phyloP scores from a whole-genome alignment of 2,888 invertebrate genomes.

The Scaptomyza caliginosa region DNA sequence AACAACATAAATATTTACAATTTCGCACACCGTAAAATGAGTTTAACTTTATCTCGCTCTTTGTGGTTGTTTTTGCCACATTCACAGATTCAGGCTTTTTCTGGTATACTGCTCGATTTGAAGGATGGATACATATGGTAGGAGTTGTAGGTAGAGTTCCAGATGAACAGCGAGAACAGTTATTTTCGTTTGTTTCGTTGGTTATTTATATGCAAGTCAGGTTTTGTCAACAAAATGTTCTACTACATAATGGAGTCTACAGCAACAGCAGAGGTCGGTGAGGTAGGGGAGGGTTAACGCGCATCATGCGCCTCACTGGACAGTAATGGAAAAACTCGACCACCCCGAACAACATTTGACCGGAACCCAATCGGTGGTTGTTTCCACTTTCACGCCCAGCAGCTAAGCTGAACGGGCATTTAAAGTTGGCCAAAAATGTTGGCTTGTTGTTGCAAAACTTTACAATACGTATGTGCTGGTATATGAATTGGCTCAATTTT shows the following conservation, averaged over 20 bases:
- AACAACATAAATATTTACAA: constrained; percentile 73
- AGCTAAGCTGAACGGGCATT: constrained; percentile 35
- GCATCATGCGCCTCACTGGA: constrained; percentile 72
- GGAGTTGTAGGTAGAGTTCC: not conserved
- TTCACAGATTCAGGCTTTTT: constrained; percentile 54
- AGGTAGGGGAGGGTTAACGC: constrained; percentile 42
- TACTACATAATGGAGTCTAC: constrained; percentile 69
- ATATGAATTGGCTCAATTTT: constrained; percentile 64
- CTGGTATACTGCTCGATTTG: constrained; percentile 15
- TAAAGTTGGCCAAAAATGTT: constrained; percentile 21
- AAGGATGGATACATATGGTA: not conserved
- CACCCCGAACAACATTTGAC: constrained; percentile 16
- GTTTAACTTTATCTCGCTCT: constrained; percentile 76
- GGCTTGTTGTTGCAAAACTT: not conserved
- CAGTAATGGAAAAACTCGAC: constrained; percentile 72
- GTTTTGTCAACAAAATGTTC: constrained; percentile 66
- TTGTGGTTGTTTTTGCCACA: constrained; percentile 71
- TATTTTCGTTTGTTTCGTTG: constrained; percentile 56
- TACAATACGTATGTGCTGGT: not conserved
- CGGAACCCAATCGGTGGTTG: constrained; percentile 54
- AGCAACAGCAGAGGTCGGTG: constrained; percentile 17
- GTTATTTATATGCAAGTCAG: constrained; percentile 81
- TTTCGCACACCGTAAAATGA: constrained; percentile 75
- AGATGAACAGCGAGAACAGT: constrained; percentile 22
- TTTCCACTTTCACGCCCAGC: constrained; percentile 57